Base-by-base conservation (phyloP, 1,140 invertebrate species). In the Zaprionus africanus region DNA sequence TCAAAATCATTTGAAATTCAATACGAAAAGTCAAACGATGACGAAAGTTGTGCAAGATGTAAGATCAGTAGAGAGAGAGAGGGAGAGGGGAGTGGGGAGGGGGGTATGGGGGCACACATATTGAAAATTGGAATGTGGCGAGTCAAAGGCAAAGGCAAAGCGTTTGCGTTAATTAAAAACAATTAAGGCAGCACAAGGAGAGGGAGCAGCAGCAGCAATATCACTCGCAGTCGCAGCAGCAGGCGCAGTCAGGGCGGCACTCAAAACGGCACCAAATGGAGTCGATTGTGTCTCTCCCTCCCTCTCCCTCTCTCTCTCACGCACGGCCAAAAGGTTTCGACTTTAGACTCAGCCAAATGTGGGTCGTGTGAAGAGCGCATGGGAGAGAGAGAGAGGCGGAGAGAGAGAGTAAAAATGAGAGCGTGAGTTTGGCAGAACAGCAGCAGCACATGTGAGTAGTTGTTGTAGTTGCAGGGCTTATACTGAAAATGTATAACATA, bases 121-220 rank as follows among this genome's bases (percentile, higher is more conserved):
- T 81, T 73, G 84, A 69, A 87, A 90, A 90, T 90, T 90, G 85
- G 85, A 90, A 90, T 90, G 86, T 90, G 78, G 84, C 81, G 76
- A 83, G 82, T 61, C 80, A 62, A 62, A 75, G 72, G 72, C 68
- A 70, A 63, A 34, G 68, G 61, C 76, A 85, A 90, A 85, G 85
- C 85, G 85, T 90, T 90, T 90, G 86, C 76, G 85, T 91, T 91
- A 91, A 91, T 91, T 91, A 91, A 91, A 88, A 91, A 90, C 90
- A 91, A 91, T 91, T 91, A 91, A 88, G 82, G 79, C 81, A 68
- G 64, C 81, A 83, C 31, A 46, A 46, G 69, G 68, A 73, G 72
- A 58, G 70, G 60, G 79, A 74, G 65, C 53, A 49, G 72, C 6
- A 31, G 4, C 43, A 43, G 31, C 43, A 64, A 49, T 74, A 75